A percentile compares a stretch with the other conserved stretches of the same genome.
Conservation (phyloP, 2,113 vertebrate genomes). For the Thomomys bottae region DNA sequence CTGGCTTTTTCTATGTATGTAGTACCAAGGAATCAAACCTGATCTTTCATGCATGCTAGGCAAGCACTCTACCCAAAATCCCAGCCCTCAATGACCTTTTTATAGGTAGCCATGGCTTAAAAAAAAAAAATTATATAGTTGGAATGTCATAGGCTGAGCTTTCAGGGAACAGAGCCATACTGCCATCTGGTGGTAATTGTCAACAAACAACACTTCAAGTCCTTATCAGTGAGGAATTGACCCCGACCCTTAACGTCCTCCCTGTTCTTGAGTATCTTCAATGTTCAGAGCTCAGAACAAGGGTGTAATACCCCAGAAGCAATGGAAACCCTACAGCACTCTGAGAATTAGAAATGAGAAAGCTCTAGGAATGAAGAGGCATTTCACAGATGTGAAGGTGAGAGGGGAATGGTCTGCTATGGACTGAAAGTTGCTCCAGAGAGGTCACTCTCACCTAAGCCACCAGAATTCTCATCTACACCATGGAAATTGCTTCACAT, state of each 20-base stretch:
- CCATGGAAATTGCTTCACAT: background rate
- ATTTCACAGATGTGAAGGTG: background rate
- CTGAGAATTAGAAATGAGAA: background rate
- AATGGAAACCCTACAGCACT: background rate
- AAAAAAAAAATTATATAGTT: background rate
- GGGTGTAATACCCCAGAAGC: background rate
- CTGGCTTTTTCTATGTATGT: no score
- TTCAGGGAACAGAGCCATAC: background rate
- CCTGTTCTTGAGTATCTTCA: background rate
- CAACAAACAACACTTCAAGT: background rate
- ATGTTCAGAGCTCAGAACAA: background rate
- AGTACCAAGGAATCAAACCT: no score
- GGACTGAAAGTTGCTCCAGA: background rate
- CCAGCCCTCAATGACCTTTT: background rate
- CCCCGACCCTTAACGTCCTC: background rate
- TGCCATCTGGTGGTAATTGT: conserved; percentile 37
- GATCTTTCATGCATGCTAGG: no score
- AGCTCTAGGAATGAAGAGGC: background rate
- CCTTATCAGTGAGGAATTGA: background rate
- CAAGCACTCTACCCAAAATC: no score
- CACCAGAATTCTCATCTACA: background rate
- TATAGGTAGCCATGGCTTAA: background rate
- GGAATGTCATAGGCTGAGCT: background rate
- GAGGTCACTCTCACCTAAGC: background rate
- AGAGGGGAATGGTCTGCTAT: background rate